Percentiles rank a stretch among this genome's conserved stretches.
Evolutionary conservation across 2,797 vertebrate species (phyloP).

Genomic region (Enteromius paludinosus): DNA sequence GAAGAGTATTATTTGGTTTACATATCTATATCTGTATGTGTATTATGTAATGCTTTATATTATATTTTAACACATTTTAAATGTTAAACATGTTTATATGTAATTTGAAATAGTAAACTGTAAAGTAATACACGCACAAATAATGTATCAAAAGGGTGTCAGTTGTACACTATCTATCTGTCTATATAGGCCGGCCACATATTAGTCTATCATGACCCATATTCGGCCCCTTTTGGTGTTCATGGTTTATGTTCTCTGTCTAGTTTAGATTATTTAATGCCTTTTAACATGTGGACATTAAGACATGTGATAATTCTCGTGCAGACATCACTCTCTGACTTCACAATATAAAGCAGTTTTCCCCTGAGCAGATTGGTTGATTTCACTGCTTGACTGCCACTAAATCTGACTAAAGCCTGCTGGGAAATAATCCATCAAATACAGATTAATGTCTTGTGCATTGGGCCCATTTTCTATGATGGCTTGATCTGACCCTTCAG

Average conservation of each 20-base stretch:
- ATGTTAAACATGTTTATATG: no score
- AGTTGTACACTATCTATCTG: background rate
- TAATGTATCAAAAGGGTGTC: no score
- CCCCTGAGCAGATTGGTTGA: slow-evolving; percentile 3
- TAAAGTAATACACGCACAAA: no score
- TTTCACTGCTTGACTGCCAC: slow-evolving; percentile 34
- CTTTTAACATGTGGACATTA: background rate
- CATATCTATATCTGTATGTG: no score
- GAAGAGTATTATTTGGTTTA: no score
- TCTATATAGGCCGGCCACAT: background rate
- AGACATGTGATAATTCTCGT: slow-evolving; percentile 3
- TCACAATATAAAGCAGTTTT: slow-evolving; percentile 18
- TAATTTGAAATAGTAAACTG: no score
- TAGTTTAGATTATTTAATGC: slow-evolving; percentile 21
- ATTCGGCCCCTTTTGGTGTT: background rate
- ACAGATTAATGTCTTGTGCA: slow-evolving; percentile 46
- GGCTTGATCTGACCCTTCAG: background rate
- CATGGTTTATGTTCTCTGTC: background rate
- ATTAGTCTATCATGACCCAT: background rate
- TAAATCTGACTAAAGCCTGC: slow-evolving; percentile 49
- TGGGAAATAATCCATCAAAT: slow-evolving; percentile 54
- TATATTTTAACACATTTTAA: no score
- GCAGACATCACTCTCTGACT: slow-evolving; percentile 15
- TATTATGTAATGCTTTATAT: no score
- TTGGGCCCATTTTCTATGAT: slow-evolving; percentile 48